phyloP scores from a whole-genome alignment of 2,797 vertebrate species.

The Coreius guichenoti region DNA sequence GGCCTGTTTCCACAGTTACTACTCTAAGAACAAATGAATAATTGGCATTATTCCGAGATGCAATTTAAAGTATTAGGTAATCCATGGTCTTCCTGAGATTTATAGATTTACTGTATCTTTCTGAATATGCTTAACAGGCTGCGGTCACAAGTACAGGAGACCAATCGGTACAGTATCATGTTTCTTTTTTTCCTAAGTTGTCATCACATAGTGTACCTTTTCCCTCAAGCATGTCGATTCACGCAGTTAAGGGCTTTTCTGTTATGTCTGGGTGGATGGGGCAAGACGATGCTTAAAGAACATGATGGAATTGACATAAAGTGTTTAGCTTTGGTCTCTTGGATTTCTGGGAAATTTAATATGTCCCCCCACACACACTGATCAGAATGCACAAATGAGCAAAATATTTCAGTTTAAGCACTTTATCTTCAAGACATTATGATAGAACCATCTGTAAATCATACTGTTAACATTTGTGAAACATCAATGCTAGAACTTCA shows the following conservation, averaged over 20 bases:
- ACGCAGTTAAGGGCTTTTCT: conserved; percentile 74
- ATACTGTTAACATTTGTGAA: conserved; percentile 12
- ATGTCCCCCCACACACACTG: not conserved
- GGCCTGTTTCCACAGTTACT: conserved; percentile 58
- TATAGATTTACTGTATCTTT: conserved; percentile 87
- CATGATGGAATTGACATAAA: conserved; percentile 40
- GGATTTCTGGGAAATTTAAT: conserved; percentile 26
- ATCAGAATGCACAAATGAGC: conserved; percentile 59
- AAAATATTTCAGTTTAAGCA: not conserved
- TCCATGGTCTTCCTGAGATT: conserved; percentile 76
- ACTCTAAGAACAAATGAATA: conserved; percentile 51
- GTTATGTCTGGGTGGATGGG: conserved; percentile 65
- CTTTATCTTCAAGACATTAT: conserved; percentile 7
- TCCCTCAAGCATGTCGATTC: conserved; percentile 83
- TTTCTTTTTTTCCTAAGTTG: conserved; percentile 81
- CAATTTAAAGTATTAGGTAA: conserved; percentile 73
- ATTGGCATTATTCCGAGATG: conserved; percentile 67
- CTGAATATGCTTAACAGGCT: conserved; percentile 89
- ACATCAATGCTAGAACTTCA: not conserved
- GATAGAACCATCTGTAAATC: conserved; percentile 7
- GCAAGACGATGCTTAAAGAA: conserved; percentile 53
- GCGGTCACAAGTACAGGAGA: conserved; percentile 89
- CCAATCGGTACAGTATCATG: conserved; percentile 88
- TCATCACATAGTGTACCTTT: conserved; percentile 78
- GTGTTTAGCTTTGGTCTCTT: conserved; percentile 20